Conservation (phyloP, 2,888 invertebrate species). For the Cetonia aurata region DNA sequence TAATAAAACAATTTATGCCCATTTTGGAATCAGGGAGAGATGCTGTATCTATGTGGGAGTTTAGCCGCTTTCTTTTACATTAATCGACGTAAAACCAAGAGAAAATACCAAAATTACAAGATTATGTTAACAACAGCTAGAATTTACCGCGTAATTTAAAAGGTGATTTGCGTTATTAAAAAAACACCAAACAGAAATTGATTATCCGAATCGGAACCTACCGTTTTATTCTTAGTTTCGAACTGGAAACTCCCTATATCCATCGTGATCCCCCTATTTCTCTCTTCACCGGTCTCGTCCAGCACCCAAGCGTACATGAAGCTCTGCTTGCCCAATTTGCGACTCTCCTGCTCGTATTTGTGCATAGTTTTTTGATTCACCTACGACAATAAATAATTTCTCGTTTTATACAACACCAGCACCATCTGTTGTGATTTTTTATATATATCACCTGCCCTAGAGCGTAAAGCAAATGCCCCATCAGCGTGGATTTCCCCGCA, state of each 20-base stretch:
- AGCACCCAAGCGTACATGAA: conserved; percentile 99
- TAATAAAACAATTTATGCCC: too few species aligned
- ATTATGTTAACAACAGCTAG: too few species aligned
- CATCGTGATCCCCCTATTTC: conserved; percentile 98
- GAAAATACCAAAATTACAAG: too few species aligned
- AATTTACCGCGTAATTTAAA: too few species aligned
- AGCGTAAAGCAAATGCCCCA: conserved; percentile 93
- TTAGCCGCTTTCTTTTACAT: too few species aligned
- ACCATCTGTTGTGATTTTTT: too few species aligned
- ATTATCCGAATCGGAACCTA: too few species aligned
- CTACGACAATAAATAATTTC: conserved; percentile 51
- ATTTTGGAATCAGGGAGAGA: too few species aligned
- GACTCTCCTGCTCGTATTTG: conserved; percentile 97
- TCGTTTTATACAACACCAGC: neutral
- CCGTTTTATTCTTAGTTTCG: conserved; percentile 83
- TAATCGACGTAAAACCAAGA: too few species aligned
- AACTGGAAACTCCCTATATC: conserved; percentile 95
- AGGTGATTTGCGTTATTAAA: too few species aligned
- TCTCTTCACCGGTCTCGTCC: conserved; percentile 98
- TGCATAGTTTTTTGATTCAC: conserved; percentile 90
- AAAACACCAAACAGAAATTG: too few species aligned
- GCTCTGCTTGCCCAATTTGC: conserved; percentile 97
- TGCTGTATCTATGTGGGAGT: too few species aligned
- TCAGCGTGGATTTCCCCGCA: conserved; percentile 96
- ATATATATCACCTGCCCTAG: conserved; percentile 76